Conservation (phyloP, 2,113 vertebrate genomes). For the Sander lucioperca region DNA sequence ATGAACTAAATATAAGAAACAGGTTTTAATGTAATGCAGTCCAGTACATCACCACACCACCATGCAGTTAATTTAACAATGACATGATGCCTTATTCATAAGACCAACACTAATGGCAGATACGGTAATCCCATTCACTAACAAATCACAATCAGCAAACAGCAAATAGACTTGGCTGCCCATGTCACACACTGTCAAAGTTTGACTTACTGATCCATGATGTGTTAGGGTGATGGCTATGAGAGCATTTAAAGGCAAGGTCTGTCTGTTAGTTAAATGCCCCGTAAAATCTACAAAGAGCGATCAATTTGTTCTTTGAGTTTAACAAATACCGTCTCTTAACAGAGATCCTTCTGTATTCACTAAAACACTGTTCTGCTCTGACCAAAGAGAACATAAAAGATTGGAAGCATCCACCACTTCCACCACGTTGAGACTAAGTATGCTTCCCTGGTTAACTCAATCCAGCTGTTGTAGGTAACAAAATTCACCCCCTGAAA, state of each 20-base stretch:
- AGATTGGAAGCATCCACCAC: slow-evolving; percentile 60
- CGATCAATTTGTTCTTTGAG: slow-evolving; percentile 19
- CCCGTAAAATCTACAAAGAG: slow-evolving; percentile 14
- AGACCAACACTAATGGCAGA: not conserved
- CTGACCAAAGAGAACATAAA: slow-evolving; percentile 62
- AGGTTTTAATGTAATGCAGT: not conserved
- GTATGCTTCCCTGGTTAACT: slow-evolving; percentile 61
- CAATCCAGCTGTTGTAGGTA: slow-evolving; percentile 75
- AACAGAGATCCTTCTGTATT: slow-evolving; percentile 47
- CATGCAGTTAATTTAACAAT: not conserved
- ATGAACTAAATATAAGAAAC: not conserved
- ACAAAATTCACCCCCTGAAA: slow-evolving; percentile 63
- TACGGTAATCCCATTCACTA: slow-evolving; percentile 1
- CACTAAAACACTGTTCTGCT: slow-evolving; percentile 49
- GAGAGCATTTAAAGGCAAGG: not conserved
- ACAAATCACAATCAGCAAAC: not conserved
- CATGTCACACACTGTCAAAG: not conserved
- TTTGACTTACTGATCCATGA: slow-evolving; percentile 13
- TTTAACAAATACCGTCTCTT: slow-evolving; percentile 35
- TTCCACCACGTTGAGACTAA: slow-evolving; percentile 43
- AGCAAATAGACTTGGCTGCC: not conserved
- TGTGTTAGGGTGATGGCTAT: slow-evolving; percentile 1
- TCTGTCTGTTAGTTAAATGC: not conserved
- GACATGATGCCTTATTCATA: not conserved
- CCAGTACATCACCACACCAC: not conserved